A percentile compares a stretch with the other conserved stretches of the same genome.
phyloP scores from a whole-genome alignment of 2,113 vertebrate genomes.

The Dermatemys mawii region DNA sequence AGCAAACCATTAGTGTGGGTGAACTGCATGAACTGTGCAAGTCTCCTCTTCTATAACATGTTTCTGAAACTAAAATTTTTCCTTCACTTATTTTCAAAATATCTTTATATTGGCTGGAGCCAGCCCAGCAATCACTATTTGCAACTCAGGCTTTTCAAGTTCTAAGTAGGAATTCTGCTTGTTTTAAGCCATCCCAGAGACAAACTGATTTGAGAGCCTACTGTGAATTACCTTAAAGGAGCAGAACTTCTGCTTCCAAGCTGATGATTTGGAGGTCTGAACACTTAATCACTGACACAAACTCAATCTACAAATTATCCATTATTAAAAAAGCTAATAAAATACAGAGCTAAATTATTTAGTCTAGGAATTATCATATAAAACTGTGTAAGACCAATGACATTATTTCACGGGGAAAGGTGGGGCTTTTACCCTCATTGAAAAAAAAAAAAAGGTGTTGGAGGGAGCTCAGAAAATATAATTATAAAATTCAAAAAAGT shows the following conservation, averaged over 20 bases:
- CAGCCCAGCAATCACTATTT: not conserved
- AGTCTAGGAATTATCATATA: not conserved
- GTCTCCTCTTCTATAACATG: not conserved
- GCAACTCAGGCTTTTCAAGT: not conserved
- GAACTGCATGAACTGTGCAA: rapidly evolving
- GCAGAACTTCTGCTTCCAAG: not conserved
- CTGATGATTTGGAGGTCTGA: not conserved
- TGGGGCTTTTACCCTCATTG: not conserved
- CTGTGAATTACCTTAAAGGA: not conserved
- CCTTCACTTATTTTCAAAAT: not conserved
- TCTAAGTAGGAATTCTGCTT: not conserved
- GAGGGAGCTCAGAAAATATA: not conserved
- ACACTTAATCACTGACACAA: not conserved
- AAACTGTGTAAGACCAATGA: not conserved
- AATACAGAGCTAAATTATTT: not conserved
- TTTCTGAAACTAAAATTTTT: not conserved
- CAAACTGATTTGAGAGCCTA: constrained; percentile 32
- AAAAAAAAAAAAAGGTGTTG: not conserved
- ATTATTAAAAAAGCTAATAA: not conserved
- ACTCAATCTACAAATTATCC: not conserved
- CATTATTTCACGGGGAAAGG: not conserved
- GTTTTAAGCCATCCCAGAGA: not conserved
- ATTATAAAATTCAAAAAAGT: not conserved
- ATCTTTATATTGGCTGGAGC: not conserved
- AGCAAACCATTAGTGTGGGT: not conserved